Conservation (phyloP, 2,797 vertebrate species). For the Alosa sapidissima region DNA sequence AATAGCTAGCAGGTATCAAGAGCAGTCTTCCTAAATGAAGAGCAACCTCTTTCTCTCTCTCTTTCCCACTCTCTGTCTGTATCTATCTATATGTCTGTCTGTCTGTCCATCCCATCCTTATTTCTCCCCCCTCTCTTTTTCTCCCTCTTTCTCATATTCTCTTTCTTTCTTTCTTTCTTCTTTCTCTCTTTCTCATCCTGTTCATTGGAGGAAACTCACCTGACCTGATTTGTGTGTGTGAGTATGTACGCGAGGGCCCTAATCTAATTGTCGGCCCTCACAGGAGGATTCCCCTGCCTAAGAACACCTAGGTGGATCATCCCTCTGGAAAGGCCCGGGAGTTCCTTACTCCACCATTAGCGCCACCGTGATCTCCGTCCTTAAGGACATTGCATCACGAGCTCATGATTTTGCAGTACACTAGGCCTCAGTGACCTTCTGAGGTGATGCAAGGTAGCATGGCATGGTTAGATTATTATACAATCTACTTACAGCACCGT, state of each 20-base stretch:
- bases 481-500: background rate
- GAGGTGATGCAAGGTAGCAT: background rate
- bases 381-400: background rate
- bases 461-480: background rate
- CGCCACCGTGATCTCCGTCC: background rate
- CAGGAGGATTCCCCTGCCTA: background rate
- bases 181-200: background rate
- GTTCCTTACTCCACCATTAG: background rate
- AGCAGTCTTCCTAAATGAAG: background rate
- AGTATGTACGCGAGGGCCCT: background rate
- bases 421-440: background rate
- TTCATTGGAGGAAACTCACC: background rate
- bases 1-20: conserved; percentile 7
- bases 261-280: background rate
- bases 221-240: background rate
- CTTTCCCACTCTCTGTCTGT: background rate
- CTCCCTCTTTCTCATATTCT: no score
- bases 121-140: no score
- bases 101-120: no score
- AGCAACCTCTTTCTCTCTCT: background rate
- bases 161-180: no score
- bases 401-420: background rate
- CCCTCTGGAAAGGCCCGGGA: background rate
- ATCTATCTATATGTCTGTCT: background rate
- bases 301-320: conserved; percentile 2